Conservation (phyloP, 2,113 vertebrate genomes). For the Neomonachus schauinslandi region DNA sequence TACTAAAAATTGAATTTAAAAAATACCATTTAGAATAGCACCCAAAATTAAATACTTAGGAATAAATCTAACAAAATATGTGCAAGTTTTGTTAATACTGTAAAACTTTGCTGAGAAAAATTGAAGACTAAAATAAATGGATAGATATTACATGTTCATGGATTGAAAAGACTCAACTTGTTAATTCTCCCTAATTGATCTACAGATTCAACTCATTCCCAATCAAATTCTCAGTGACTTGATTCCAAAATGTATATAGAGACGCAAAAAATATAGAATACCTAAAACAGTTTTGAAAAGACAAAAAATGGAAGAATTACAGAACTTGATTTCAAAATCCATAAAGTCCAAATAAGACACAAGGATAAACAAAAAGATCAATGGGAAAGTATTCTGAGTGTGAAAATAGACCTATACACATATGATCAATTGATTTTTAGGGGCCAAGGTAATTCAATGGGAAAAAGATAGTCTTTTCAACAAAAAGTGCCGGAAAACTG, state of each 20-base stretch:
- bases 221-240: background rate
- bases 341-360: background rate
- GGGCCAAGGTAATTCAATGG: background rate
- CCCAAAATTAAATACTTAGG: conserved; percentile 4
- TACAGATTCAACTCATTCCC: background rate
- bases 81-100: background rate
- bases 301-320: background rate
- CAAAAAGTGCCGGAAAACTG: background rate
- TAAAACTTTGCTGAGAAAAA: conserved; percentile 40
- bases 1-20: background rate
- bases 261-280: background rate
- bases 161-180: background rate
- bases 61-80: background rate
- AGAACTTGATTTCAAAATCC: background rate
- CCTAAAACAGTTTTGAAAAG: background rate
- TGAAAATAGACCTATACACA: background rate
- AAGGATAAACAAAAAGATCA: background rate
- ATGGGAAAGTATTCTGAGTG: background rate
- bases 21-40: background rate
- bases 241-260: background rate
- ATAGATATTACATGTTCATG: background rate
- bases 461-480: background rate
- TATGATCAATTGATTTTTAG: background rate
- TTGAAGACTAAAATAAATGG: conserved; percentile 5
- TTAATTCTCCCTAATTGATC: background rate